These are phyloP conservation scores for Xyrauchen texanus DNA, from an alignment of 2,113 vertebrate species.

Conservation along the genomic window DNA sequence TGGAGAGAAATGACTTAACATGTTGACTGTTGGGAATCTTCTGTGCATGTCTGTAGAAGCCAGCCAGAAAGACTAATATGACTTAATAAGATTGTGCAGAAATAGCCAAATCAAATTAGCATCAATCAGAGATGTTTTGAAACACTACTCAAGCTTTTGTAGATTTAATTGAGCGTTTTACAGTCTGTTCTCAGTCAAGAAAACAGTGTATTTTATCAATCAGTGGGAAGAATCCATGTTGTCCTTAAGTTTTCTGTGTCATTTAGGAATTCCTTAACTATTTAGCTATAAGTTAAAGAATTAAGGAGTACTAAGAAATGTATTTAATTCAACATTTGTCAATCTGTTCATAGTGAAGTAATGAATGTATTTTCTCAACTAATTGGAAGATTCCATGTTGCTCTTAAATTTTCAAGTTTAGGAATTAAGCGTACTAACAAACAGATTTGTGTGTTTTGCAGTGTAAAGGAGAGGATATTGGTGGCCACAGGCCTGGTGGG, in stretches of 20 bases:
- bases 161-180: constrained; percentile 22
- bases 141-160: constrained; percentile 9
- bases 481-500: constrained; percentile 79
- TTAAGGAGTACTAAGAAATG: no score
- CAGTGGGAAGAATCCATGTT: no score
- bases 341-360: no score
- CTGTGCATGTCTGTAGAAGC: background rate
- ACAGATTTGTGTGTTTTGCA: constrained; percentile 52
- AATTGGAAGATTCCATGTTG: background rate
- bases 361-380: background rate
- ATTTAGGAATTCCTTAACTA: no score
- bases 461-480: constrained; percentile 80
- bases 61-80: constrained; percentile 41
- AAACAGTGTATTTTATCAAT: background rate
- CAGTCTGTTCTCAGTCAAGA: constrained; percentile 3
- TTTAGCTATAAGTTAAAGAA: no score
- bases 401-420: background rate
- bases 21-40: constrained; percentile 7
- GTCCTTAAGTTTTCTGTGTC: no score
- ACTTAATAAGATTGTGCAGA: constrained; percentile 46
- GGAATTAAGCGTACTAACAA: background rate
- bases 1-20: constrained; percentile 15
- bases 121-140: constrained; percentile 42
- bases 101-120: constrained; percentile 41
- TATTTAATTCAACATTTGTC: no score